phyloP scores from a whole-genome alignment of 2,113 vertebrate genomes.

The Microcebus griseorufus region DNA sequence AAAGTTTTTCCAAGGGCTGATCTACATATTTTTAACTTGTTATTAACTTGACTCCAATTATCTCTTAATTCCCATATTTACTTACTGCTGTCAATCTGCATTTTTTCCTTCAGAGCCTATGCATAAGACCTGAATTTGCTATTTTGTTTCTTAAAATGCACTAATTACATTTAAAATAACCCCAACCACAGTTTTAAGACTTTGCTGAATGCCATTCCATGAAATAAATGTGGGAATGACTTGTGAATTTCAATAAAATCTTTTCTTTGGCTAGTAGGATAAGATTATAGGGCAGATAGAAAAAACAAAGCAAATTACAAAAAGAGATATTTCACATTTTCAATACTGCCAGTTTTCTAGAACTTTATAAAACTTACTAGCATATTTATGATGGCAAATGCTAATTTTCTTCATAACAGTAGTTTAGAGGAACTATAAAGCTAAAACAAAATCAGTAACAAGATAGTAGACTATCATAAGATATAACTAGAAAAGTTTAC shows the following conservation, averaged over 20 bases:
- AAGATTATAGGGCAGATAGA: not conserved
- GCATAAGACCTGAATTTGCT: not conserved
- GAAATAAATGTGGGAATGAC: not conserved
- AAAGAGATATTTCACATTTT: not conserved
- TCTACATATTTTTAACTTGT: constrained; percentile 15
- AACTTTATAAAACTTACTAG: not conserved
- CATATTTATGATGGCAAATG: not conserved
- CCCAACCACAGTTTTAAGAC: not conserved
- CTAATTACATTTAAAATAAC: constrained; percentile 21
- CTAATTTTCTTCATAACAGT: not conserved
- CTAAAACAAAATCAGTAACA: not conserved
- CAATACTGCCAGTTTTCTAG: not conserved
- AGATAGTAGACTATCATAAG: not conserved
- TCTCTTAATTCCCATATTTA: not conserved
- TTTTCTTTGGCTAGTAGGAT: not conserved
- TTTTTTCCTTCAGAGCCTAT: constrained; percentile 20
- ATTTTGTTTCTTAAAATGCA: not conserved
- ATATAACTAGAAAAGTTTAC: not conserved
- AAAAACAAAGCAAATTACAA: constrained; percentile 2
- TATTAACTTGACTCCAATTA: not conserved
- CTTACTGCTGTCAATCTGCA: not conserved
- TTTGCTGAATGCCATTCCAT: not conserved
- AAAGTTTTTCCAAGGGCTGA: not conserved
- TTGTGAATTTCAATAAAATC: not conserved
- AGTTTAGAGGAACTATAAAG: not conserved